Evolutionary conservation across 2,888 invertebrate genomes (phyloP).

Genomic region (Cerastis rubricosa): DNA sequence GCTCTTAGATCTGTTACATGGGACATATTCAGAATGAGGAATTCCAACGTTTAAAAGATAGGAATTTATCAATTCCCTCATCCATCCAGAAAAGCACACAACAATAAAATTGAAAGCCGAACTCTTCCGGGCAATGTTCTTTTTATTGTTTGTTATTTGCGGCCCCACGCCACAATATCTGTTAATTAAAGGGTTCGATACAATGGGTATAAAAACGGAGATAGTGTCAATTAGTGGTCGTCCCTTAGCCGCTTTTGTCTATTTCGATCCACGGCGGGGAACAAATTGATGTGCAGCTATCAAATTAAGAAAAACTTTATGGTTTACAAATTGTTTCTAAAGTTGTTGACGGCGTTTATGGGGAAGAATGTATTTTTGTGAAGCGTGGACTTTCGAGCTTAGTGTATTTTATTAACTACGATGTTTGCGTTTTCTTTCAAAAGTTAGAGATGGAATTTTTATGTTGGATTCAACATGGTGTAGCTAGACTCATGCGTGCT

Average conservation of each 20-base stretch:
- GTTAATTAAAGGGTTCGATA: slow-evolving; percentile 84
- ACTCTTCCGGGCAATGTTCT: slow-evolving; percentile 68
- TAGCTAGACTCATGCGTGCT: not conserved
- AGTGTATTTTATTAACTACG: slow-evolving; percentile 38
- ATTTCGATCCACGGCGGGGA: slow-evolving; percentile 70
- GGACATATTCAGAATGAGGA: not conserved
- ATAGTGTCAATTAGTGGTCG: slow-evolving; percentile 85
- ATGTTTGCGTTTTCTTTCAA: slow-evolving; percentile 31
- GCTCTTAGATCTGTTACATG: not conserved
- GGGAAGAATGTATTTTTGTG: slow-evolving; percentile 51
- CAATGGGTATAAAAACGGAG: slow-evolving; percentile 79
- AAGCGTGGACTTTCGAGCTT: slow-evolving; percentile 8
- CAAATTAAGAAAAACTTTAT: slow-evolving; percentile 77
- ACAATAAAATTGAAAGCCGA: slow-evolving; percentile 66
- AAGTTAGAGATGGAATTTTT: slow-evolving; percentile 20
- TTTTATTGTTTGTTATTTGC: slow-evolving; percentile 79
- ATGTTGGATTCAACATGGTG: not conserved
- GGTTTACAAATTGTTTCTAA: slow-evolving; percentile 76
- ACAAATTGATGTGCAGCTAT: slow-evolving; percentile 80
- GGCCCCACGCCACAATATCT: slow-evolving; percentile 75
- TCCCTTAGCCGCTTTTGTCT: slow-evolving; percentile 75
- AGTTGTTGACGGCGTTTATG: slow-evolving; percentile 61
- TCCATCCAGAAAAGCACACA: slow-evolving; percentile 23
- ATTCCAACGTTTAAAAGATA: not conserved
- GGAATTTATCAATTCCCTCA: slow-evolving; percentile 9